Base-by-base conservation (phyloP, 2,888 invertebrate species). In the Cotesia congregata region DNA sequence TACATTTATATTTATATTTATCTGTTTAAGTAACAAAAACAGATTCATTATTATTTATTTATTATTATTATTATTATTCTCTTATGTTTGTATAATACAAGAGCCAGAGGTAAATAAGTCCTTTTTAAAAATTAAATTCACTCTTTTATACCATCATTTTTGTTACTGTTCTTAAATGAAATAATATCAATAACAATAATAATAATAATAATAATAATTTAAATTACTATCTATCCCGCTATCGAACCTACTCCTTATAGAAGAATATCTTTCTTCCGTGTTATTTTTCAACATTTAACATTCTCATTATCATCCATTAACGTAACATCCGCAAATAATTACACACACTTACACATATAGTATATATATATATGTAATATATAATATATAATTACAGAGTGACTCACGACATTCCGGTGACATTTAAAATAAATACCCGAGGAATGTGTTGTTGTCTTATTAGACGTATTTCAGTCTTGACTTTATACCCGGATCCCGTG, bases 381-480 rank as follows among this genome's bases (percentile, higher is more conserved):
- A 30, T 65, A 30, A 9, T 6, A 62, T 20, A 17, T 20, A 62
- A 17, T n/a, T 20, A 62, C 62, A 62, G n/a, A 59, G 17, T 62
- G 15, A 62, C 62, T 17, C 62, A 20, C 62, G 15, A 15, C 20
- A 15, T 62, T 62, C 20, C 62, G 17, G 30, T 65, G 65, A 30
- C 65, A 65, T 65, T 65, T 20, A 65, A 65, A 17, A 65, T 65
- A 65, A 65, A 50, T 20, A 65, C 20, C 65, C 38, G 65, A 65
- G 65, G 65, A 65, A 65, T 70, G 70, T 70, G 30, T 30, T 70
- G 30, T 30, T 60, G 70, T 38, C 30, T 65, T 65, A 30, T 50
- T 65, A 30, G 65, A 65, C 65, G 20, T 65, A 50, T 38, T 70
- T 70, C 70, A 70, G 70, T 70, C 70, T 70, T 70, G 30, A 60